Evolutionary conservation across 2,113 vertebrate genomes (phyloP), one percentile per base, ranked within the genome.

Genomic region (Caloenas nicobarica): DNA sequence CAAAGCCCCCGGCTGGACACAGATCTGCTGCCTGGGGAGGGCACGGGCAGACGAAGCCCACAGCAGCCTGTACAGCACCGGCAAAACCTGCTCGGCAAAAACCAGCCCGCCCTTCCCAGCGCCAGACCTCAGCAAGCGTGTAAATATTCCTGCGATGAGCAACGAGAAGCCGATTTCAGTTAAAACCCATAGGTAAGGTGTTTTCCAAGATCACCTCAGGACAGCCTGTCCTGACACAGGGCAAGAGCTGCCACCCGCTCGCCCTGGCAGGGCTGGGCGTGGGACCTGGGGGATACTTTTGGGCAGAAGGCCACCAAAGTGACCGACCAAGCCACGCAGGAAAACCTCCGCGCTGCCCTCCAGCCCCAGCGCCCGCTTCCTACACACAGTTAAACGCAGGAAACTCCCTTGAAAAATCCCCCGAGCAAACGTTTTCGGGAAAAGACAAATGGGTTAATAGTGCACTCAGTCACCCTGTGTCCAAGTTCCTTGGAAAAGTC

Each of bases 281-380:
- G 56, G 34, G 18, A 25, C 14, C 19, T 1, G 9, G 24, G 11
- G 53, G 21, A 54, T 46, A 29, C 33, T 33, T 76, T 5, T 34
- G 78, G 70, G 48, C 46, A 72, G 13, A 33, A 58, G 36, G 31
- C 2, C 58, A 50, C 17, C 0, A 0, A 16, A 80, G 51, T 3
- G 8, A 65, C 44, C 0, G 0, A 19, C 9, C 2, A 0, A 58
- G 40, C n/a, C 24, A 6, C 0, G 2, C 22, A 57, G 19, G 28
- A 73, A 68, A 88, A 73, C 16, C 40, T 90, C 40, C 3, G 1
- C 0, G 0, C 58, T 48, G 78, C 28, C 19, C 74, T 61, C 18
- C 0, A 0, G 68, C 54, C 86, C 12, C 82, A 58, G 81, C 36
- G 36, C 12, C 48, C 2, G 0, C 48, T 44, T 57, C 81, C 78